Percentiles rank a stretch among this genome's conserved stretches.
phyloP scores from a whole-genome alignment of 2,113 vertebrate genomes.

The Loxodonta africana region DNA sequence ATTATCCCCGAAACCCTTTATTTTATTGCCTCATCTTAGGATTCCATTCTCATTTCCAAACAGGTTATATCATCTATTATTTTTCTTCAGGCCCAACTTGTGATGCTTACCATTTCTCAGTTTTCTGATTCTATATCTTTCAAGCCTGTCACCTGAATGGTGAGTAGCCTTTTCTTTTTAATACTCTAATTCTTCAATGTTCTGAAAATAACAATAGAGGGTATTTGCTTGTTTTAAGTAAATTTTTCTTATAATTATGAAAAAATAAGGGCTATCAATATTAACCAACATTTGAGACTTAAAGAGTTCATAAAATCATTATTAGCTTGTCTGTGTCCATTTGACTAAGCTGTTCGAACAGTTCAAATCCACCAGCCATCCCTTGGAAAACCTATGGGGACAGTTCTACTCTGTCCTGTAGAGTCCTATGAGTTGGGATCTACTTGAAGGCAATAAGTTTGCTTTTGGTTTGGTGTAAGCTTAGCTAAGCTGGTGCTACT shows the following conservation, averaged over 20 bases:
- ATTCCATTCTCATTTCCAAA: not conserved
- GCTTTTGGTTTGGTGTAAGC: not conserved
- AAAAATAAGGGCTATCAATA: not conserved
- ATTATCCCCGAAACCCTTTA: not conserved
- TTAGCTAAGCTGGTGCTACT: not conserved
- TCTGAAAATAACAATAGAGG: not conserved
- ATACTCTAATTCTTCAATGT: not conserved
- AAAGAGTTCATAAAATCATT: not conserved
- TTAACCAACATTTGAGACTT: not conserved
- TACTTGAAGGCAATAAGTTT: too few species aligned
- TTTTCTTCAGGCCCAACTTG: not conserved
- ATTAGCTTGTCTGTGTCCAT: not conserved
- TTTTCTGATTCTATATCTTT: not conserved
- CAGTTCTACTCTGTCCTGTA: too few species aligned
- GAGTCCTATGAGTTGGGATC: too few species aligned
- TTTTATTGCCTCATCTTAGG: not conserved
- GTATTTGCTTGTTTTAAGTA: not conserved
- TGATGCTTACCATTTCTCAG: not conserved
- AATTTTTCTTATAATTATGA: not conserved
- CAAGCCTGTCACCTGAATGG: not conserved
- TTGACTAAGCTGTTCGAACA: not conserved
- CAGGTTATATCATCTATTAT: not conserved
- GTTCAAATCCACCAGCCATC: too few species aligned
- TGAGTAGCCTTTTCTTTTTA: not conserved
- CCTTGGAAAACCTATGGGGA: too few species aligned